Conservation (phyloP, 2,888 invertebrate genomes). For the Ptychoptera contaminata region DNA sequence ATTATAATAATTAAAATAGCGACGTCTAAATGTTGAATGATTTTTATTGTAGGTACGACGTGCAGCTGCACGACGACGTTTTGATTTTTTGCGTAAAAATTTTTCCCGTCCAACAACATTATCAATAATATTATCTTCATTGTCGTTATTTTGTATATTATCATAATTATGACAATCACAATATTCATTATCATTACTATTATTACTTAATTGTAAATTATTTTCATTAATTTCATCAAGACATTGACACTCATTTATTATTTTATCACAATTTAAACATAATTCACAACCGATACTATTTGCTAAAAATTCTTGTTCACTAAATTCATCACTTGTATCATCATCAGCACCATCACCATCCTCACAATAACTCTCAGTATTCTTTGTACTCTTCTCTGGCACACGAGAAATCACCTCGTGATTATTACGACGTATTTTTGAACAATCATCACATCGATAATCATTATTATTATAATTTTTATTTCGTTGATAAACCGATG, state of each 20-base stretch:
- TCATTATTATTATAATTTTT: too few species aligned
- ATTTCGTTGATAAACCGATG: constrained; percentile 9
- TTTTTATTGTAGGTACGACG: constrained; percentile 15
- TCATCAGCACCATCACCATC: constrained; percentile 16
- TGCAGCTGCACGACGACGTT: constrained; percentile 4
- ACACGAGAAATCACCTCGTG: too few species aligned
- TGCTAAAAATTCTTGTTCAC: constrained; percentile 16
- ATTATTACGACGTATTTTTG: too few species aligned
- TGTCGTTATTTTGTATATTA: neutral
- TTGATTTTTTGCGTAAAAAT: constrained; percentile 15
- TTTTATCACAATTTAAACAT: constrained; percentile 17
- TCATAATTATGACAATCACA: constrained; percentile 1
- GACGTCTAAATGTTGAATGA: constrained; percentile 15
- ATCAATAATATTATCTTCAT: constrained; percentile 5
- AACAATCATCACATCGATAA: too few species aligned
- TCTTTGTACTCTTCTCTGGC: too few species aligned
- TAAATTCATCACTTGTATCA: constrained; percentile 13
- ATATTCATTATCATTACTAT: too few species aligned
- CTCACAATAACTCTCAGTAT: constrained; percentile 10
- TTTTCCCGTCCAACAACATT: constrained; percentile 9
- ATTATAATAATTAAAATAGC: too few species aligned
- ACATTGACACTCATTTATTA: constrained; percentile 15
- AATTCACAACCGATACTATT: constrained; percentile 14
- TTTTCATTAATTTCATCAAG: neutral
- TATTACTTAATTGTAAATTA: too few species aligned